phyloP scores from a whole-genome alignment of 35 echinoderm and acorn worm genomes.

The Lytechinus pictus region DNA sequence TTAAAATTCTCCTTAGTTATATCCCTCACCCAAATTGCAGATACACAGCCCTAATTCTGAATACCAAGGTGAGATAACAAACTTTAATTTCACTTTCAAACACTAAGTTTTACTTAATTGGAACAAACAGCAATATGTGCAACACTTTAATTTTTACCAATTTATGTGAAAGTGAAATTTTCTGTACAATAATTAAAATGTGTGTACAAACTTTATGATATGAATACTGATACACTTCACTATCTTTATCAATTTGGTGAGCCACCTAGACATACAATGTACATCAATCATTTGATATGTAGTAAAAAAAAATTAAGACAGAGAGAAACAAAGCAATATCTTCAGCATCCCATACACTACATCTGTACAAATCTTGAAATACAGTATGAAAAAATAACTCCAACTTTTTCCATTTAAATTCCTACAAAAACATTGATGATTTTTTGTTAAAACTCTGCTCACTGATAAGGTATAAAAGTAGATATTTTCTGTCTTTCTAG shows the following conservation, averaged over 20 bases:
- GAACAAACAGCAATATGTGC: not conserved
- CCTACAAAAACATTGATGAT: not conserved
- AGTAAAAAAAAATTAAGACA: not conserved
- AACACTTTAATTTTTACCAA: not conserved
- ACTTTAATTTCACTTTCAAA: not conserved
- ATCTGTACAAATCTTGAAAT: conserved; percentile 35
- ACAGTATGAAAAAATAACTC: not conserved
- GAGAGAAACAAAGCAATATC: not conserved
- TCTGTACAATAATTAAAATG: not conserved
- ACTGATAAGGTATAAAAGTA: conserved; percentile 35
- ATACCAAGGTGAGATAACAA: not conserved
- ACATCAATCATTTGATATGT: not conserved
- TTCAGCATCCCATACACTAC: not conserved
- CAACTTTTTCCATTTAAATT: not conserved
- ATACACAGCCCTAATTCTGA: not conserved
- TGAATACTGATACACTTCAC: not conserved
- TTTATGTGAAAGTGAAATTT: not conserved
- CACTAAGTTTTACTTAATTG: not conserved
- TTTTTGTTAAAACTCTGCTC: not conserved
- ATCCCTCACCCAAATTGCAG: not conserved
- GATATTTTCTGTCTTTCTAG: conserved; percentile 16
- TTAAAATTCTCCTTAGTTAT: not conserved
- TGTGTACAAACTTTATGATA: not conserved
- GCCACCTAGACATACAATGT: not conserved
- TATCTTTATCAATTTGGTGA: not conserved